Conservation (phyloP, 2,113 vertebrate genomes). For the Hydrochoerus hydrochaeris region DNA sequence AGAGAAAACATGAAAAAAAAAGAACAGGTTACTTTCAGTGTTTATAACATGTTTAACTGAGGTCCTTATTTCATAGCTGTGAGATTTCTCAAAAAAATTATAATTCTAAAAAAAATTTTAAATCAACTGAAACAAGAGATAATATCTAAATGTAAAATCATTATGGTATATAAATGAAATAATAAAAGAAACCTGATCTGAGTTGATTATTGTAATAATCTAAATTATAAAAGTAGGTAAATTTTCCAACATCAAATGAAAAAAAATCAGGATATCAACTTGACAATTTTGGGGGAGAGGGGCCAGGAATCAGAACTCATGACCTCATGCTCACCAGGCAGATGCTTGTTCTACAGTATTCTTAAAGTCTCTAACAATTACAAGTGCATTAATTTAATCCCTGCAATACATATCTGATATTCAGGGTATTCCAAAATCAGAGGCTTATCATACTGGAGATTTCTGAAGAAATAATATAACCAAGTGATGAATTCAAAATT, state of each 20-base stretch:
- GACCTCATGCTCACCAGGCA: no score
- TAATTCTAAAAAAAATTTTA: neutral
- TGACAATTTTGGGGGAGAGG: no score
- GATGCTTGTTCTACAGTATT: neutral
- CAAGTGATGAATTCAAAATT: neutral
- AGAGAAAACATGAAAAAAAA: neutral
- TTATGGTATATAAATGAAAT: neutral
- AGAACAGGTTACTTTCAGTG: neutral
- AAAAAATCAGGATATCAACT: no score
- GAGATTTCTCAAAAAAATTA: constrained; percentile 41
- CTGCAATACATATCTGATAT: neutral
- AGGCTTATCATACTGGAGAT: neutral
- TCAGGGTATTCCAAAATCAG: neutral
- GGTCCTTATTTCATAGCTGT: neutral
- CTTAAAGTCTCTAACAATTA: constrained; percentile 17
- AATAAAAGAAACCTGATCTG: neutral
- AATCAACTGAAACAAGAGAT: constrained; percentile 19
- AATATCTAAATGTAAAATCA: neutral
- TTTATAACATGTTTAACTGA: neutral
- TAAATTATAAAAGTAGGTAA: neutral
- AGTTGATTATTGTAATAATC: constrained; percentile 31
- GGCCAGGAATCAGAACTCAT: no score
- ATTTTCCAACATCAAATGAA: no score
- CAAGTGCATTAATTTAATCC: neutral
- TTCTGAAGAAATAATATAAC: neutral